phyloP scores from a whole-genome alignment of 1,140 invertebrate species.

The Apis cerana region DNA sequence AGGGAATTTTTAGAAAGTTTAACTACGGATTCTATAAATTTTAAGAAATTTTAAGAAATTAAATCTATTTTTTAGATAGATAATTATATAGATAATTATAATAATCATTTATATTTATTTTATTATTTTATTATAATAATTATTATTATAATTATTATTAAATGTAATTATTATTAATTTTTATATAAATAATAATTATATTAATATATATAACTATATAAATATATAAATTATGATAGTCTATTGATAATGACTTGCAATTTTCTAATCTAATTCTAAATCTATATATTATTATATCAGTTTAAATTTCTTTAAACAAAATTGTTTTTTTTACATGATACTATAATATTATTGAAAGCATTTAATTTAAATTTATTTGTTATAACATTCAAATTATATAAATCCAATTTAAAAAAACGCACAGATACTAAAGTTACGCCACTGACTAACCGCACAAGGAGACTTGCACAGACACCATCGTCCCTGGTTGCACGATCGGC shows the following conservation, averaged over 20 bases:
- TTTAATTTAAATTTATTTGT: no score
- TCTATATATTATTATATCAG: no score
- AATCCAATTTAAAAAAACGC: background rate
- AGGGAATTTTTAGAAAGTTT: background rate
- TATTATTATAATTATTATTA: no score
- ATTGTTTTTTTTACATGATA: no score
- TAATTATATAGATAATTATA: conserved; percentile 1
- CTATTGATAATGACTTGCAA: background rate
- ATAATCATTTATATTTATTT: background rate
- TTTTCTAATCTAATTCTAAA: background rate
- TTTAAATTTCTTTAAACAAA: no score
- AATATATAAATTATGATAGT: background rate
- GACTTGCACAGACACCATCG: conserved; percentile 39
- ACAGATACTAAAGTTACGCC: conserved; percentile 46
- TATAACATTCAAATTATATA: no score
- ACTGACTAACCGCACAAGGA: conserved; percentile 49
- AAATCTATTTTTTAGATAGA: background rate
- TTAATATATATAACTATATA: no score
- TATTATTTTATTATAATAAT: background rate
- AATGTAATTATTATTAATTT: no score
- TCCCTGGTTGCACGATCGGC: conserved; percentile 50
- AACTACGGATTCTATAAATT: background rate
- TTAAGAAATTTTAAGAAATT: background rate
- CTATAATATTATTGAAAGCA: no score
- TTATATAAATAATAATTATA: no score